Evolutionary conservation across 2,797 vertebrate species (phyloP), one percentile per base, ranked within the genome.

Genomic region (Coccyzus lansbergi): DNA sequence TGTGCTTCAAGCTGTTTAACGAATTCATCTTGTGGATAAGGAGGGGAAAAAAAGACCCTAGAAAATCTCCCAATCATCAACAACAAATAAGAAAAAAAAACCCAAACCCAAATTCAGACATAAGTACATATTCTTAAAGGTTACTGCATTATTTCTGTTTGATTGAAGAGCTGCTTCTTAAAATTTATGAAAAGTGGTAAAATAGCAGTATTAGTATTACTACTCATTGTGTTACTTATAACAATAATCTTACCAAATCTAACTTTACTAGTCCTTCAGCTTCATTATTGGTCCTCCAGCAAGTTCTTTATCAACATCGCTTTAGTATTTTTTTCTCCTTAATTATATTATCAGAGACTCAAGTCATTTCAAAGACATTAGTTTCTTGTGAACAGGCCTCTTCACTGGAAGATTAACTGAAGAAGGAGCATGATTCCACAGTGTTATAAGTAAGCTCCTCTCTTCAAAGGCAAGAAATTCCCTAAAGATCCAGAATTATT

Each of bases 31-130:
- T 29, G 7, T 34, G 5, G 11, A 62, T 55, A 36, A 83, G n/a
- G 7, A 56, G 6, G 5, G 5, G 3, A 15, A 10, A 1, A 1
- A 53, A 34, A 33, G 26, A 14, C 4, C 2, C 1, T 13, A 25
- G 36, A 25, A 11, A 49, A 62, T 10, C 10, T 24, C 15, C 24
- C 11, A 59, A 71, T 29, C 9, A 42, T 49, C 13, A 64, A 12
- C 11, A 64, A 10, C 5, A 53, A 28, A 18, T 3, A 64, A 46
- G 5, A 3, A 36, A 64, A 49, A 62, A 11, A 10, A 65, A 83
- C 7, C 4, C 10, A 42, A 46, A 49, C 2, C 10, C 40, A 9
- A 56, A 83, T 29, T 15, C 49, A 69, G 26, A 19, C 10, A 44
- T 12, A 92, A 26, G n/a, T 72, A 69, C 5, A 29, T 5, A 49